A percentile compares a stretch with the other conserved stretches of the same genome.
phyloP scores from a whole-genome alignment of 2,797 vertebrate genomes.

The Dromococcyx pavoninus region DNA sequence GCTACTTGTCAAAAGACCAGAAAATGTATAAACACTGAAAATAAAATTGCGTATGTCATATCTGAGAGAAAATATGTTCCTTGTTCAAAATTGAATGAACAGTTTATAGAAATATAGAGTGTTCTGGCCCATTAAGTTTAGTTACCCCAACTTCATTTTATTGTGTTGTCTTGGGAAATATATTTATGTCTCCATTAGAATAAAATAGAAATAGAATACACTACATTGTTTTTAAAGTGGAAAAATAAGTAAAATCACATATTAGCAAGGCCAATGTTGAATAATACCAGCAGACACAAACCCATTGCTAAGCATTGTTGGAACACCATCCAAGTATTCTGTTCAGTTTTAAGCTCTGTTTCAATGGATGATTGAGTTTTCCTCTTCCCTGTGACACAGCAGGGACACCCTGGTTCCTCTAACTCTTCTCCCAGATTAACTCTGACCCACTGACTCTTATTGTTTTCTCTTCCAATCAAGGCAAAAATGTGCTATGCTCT shows the following conservation, averaged over 20 bases:
- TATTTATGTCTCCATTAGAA: slow-evolving; percentile 50
- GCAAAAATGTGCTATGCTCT: not conserved
- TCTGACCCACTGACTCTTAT: not conserved
- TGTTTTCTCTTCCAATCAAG: not conserved
- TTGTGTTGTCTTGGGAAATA: not conserved
- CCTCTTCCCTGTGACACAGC: not conserved
- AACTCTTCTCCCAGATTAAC: not conserved
- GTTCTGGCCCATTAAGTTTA: slow-evolving; percentile 35
- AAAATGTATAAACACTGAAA: slow-evolving; percentile 30
- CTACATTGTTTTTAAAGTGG: not conserved
- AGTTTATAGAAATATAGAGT: not conserved
- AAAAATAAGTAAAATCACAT: not conserved
- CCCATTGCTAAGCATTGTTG: not conserved
- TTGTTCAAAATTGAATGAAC: slow-evolving; percentile 52
- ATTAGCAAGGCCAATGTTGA: not conserved
- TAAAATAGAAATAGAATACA: slow-evolving; percentile 21
- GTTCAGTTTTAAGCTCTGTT: not conserved
- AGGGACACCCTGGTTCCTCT: not conserved
- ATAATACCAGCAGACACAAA: not conserved
- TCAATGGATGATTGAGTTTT: not conserved
- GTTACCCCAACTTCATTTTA: slow-evolving; percentile 46
- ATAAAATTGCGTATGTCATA: slow-evolving; percentile 38
- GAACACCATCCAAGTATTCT: not conserved
- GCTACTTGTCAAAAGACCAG: slow-evolving; percentile 14
- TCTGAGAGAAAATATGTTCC: slow-evolving; percentile 24